These are phyloP conservation scores for Catostylus mosaicus DNA, from an alignment of 30 jellyfish, hydroid and myxozoan genomes.

Conservation along the genomic window DNA sequence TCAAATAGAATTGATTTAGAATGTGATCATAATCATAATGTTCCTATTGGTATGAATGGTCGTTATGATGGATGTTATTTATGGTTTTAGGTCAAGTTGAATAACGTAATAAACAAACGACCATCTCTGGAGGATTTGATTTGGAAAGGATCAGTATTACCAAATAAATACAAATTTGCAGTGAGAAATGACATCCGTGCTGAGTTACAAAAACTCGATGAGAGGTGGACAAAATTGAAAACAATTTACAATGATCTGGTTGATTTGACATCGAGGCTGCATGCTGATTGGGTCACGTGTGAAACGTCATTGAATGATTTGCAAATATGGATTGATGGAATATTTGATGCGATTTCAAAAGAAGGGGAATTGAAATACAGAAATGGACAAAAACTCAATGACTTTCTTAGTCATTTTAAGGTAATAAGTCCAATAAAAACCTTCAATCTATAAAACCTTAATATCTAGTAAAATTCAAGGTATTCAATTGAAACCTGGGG, in stretches of 20 bases:
- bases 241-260: slow-evolving; percentile 15
- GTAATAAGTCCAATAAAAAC: slow-evolving; percentile 4
- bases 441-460: neutral
- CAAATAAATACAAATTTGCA: slow-evolving; percentile 72
- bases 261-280: slow-evolving; percentile 19
- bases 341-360: neutral
- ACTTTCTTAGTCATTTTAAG: slow-evolving; percentile 20
- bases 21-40: too few species aligned
- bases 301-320: slow-evolving; percentile 8
- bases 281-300: slow-evolving; percentile 42
- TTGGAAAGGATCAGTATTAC: slow-evolving; percentile 92
- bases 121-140: slow-evolving; percentile 74
- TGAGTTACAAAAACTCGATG: slow-evolving; percentile 69
- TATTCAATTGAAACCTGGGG: too few species aligned
- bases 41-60: too few species aligned
- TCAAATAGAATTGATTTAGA: too few species aligned
- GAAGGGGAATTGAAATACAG: slow-evolving; percentile 25
- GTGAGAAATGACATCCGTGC: slow-evolving; percentile 48
- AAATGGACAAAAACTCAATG: slow-evolving; percentile 34
- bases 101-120: slow-evolving; percentile 44
- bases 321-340: slow-evolving; percentile 17
- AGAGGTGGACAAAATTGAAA: slow-evolving; percentile 49
- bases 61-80: too few species aligned
- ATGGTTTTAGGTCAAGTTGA: slow-evolving; percentile 35
- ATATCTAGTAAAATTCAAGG: too few species aligned